Conservation (phyloP, 2,113 vertebrate species). For the Oncorhynchus kisutch region DNA sequence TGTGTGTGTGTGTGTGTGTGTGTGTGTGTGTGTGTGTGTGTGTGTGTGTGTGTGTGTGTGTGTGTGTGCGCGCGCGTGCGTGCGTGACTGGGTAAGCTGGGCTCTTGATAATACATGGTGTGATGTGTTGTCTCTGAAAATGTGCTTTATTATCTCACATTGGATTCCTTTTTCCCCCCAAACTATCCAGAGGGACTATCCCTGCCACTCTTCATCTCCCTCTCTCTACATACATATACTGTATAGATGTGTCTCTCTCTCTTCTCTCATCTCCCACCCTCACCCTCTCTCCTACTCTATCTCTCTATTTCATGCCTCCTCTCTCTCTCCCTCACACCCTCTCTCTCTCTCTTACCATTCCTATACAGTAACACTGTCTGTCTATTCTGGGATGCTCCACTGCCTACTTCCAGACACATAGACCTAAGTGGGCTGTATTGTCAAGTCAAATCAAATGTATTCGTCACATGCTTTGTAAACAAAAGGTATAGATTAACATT, state of each 20-base stretch:
- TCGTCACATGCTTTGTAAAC: too few relatives aligned
- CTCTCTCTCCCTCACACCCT: neutral
- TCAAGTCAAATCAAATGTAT: too few relatives aligned
- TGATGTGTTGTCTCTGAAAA: neutral
- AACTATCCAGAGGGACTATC: conserved; percentile 5
- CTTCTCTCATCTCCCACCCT: neutral
- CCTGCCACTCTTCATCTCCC: neutral
- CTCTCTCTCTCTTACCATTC: neutral
- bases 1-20: too few relatives aligned
- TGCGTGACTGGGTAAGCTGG: too few relatives aligned
- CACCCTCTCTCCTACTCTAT: neutral
- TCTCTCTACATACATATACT: neutral
- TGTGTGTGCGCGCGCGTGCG: too few relatives aligned
- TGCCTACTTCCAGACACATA: neutral
- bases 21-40: too few relatives aligned
- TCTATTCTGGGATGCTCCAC: neutral
- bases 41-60: too few relatives aligned
- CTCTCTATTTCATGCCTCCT: conserved; percentile 5
- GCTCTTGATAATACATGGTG: neutral
- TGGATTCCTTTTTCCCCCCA: neutral
- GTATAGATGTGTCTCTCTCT: neutral
- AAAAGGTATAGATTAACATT: too few relatives aligned
- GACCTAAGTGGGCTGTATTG: neutral
- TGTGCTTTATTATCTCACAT: neutral
- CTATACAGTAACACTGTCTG: neutral